Base-by-base conservation (phyloP, 2,888 invertebrate genomes). In the Ormyrus rosae region DNA sequence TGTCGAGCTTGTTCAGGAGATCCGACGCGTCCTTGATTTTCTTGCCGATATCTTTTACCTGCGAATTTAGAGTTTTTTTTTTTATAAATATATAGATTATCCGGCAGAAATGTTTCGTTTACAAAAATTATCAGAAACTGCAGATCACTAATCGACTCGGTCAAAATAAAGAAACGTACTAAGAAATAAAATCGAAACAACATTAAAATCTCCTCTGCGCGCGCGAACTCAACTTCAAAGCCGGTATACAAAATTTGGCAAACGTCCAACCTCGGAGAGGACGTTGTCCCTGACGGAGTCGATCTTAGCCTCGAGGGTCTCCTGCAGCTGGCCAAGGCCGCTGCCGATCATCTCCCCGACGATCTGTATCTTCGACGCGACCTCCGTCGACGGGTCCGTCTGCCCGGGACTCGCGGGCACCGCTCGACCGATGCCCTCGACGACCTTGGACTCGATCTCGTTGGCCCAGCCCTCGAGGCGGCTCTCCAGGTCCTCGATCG, bases 401-500 rank as follows among this genome's bases (percentile, higher is more conserved):
- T 1, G 34, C 50, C 8, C 6, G 65, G 34, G 34, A 34, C 3
- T 46, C 2, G 71, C 45, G 10, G 50, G 34, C 0, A 46, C 7
- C 34, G 58, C 71, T 5, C 68, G 74, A 75, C 55, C 84, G 56
- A 89, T 90, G 71, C 91, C 88, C 78, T 92, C 91, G 34, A 89
- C 86, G 45, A 93, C 85, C 84, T 92, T 91, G 48, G 90, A 91
- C 77, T 92, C 89, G 63, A 91, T 89, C 82, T 89, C 90, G 45
- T 86, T 86, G 77, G 90, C 89, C 87, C 92, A 91, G 60, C 87
- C 88, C 58, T 92, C 92, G 65, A 93, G 85, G 63, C 92, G 91
- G 73, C 87, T 91, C 83, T 92, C 91, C 77, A 93, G 86, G 81
- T 92, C 91, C 78, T 92, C 91, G 50, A 95, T 90, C 2, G 92